Evolutionary conservation across 2,113 vertebrate genomes (phyloP).

Genomic region (Rhabdornis inornatus): DNA sequence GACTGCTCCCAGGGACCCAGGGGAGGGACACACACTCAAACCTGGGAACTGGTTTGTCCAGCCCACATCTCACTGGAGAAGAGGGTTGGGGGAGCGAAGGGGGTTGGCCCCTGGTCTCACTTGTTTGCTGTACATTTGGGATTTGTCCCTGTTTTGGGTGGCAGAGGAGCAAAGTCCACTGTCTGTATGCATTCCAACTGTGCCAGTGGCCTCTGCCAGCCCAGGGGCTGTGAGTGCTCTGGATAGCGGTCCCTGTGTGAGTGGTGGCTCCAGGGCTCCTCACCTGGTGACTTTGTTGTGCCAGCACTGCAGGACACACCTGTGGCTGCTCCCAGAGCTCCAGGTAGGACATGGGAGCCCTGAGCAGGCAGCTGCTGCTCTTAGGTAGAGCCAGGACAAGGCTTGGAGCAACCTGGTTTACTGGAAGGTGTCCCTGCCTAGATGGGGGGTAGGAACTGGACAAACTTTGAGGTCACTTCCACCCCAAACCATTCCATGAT

Average conservation of each 20-base stretch:
- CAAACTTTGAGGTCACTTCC: neutral
- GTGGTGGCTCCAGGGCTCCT: neutral
- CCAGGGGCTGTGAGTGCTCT: neutral
- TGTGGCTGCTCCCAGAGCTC: neutral
- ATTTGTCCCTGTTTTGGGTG: neutral
- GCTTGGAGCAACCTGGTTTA: neutral
- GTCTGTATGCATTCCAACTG: neutral
- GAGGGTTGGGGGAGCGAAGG: neutral
- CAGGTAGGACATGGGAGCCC: neutral
- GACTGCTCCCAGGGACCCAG: neutral
- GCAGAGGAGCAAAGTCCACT: neutral
- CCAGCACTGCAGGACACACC: neutral
- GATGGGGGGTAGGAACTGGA: neutral
- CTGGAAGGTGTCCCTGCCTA: neutral
- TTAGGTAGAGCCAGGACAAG: neutral
- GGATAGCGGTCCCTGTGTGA: accelerated
- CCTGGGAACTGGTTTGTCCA: neutral
- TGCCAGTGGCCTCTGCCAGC: neutral
- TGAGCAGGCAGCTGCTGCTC: accelerated
- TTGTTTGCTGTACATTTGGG: neutral
- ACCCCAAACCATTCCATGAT: too few species aligned
- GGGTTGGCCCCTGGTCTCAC: neutral
- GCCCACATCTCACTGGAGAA: neutral
- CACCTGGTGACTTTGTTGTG: neutral
- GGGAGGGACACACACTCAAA: accelerated